Evolutionary conservation across 2,888 invertebrate species (phyloP).

Genomic region (Belgica antarctica): DNA sequence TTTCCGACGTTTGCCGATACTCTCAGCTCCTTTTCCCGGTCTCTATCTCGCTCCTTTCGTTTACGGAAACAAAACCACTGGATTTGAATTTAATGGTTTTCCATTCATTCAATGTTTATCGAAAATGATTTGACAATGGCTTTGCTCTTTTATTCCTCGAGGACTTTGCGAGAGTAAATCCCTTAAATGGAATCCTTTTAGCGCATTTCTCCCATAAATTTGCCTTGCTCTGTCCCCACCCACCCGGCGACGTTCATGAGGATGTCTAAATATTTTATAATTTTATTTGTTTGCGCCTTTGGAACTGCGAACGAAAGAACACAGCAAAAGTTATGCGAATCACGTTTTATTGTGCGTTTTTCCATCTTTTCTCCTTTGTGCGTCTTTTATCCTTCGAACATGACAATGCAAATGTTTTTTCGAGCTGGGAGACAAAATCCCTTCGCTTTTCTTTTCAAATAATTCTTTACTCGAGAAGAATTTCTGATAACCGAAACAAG

Average conservation of each 20-base stretch:
- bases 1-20: conserved; percentile 8
- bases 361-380: conserved; percentile 2
- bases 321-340: conserved; percentile 38
- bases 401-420: conserved; percentile 22
- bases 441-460: too few species aligned
- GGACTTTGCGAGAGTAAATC: conserved; percentile 6
- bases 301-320: neutral
- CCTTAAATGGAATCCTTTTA: conserved; percentile 10
- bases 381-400: neutral
- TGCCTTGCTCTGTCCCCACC: conserved; percentile 4
- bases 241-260: too few species aligned
- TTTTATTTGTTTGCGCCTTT: conserved; percentile 36
- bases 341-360: conserved; percentile 44
- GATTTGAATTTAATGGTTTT: conserved; percentile 30
- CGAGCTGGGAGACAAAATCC: neutral
- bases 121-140: conserved; percentile 35
- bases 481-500: neutral
- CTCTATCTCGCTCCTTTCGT: neutral
- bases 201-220: conserved; percentile 12
- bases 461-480: neutral
- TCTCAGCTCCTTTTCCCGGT: too few species aligned
- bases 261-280: conserved; percentile 37
- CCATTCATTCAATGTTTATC: too few species aligned
- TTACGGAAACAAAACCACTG: conserved; percentile 2
- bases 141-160: conserved; percentile 26